Base-by-base conservation (phyloP, 2,888 invertebrate genomes). In the Caenorhabditis virilis region DNA sequence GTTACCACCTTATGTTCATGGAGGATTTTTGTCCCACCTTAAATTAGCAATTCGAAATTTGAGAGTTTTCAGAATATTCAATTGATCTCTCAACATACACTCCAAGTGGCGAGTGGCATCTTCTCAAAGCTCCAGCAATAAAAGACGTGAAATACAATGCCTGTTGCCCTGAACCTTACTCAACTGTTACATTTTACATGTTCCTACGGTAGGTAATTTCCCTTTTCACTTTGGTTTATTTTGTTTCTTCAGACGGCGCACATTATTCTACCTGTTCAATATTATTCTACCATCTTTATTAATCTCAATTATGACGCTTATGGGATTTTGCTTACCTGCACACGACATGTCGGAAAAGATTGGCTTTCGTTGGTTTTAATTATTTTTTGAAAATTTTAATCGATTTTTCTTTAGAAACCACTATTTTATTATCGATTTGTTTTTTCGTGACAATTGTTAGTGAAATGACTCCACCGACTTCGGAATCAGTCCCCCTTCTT, bases 401-500 rank as follows among this genome's bases (percentile, higher is more conserved):
- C 0, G 23, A 26, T 15, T 22, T 27, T 20, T 42, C 45, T 48
- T 15, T 26, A 67, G 62, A 79, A 49, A 79, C 74, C 9, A 79
- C 79, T 6, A 78, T 79, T 35, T 64, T 79, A 1, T 90, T 94
- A 87, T 94, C 93, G 87, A 89, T 94, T 89, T 93, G 93, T 88
- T 93, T 94, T 87, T 94, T 93, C 89, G 90, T 93, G 87, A 92
- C 93, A 88, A 90, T 94, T 88, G 93, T 94, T 85, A 93, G 93
- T 83, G 93, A 94, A 89, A 93, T 92, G 88, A 91, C 93, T 90
- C 93, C 95, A 87, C 92, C 92, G 45, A 95, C 95, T 87, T 95
- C 95, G 93, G 78, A 74, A 65, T 69, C 73, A 20, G 72, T 77
- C 1, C 77, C 77, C 1, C 36, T 77, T 1, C 47, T 77, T 7